Evolutionary conservation across 2,888 invertebrate genomes (phyloP).

Genomic region (Beris chalybata): DNA sequence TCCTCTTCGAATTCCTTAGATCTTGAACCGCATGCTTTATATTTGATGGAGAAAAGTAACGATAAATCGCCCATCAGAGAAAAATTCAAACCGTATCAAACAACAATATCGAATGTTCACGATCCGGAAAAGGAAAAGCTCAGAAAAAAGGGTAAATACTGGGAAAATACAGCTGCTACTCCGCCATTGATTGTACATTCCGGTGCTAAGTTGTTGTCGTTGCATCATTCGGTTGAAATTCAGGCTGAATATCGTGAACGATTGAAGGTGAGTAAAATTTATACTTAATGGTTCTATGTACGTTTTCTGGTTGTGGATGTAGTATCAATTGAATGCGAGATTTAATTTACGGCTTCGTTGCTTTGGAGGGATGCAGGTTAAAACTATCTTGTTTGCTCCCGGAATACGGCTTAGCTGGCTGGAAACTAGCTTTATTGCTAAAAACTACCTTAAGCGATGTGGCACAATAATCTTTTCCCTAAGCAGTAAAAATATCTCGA

Average conservation of each 20-base stretch:
- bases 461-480: too few relatives aligned
- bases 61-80: constrained; percentile 37
- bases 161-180: constrained; percentile 55
- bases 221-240: constrained; percentile 51
- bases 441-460: too few relatives aligned
- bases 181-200: constrained; percentile 51
- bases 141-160: constrained; percentile 49
- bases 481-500: too few relatives aligned
- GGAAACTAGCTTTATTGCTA: too few relatives aligned
- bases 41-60: constrained; percentile 47
- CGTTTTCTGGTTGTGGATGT: background rate
- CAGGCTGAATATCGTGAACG: constrained; percentile 48
- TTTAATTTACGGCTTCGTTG: too few relatives aligned
- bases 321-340: too few relatives aligned
- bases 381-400: too few relatives aligned
- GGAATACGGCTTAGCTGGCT: too few relatives aligned
- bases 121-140: constrained; percentile 51
- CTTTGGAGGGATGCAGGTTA: too few relatives aligned
- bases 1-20: constrained; percentile 33
- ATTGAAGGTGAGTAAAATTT: constrained; percentile 46
- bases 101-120: constrained; percentile 52
- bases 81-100: constrained; percentile 52
- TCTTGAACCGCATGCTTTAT: constrained; percentile 50
- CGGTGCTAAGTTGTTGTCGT: constrained; percentile 46
- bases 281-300: background rate